A percentile compares a stretch with the other conserved stretches of the same genome.
Conservation (phyloP, 92 coral and sea anemone genomes). For the Phenganax stokvisi region DNA sequence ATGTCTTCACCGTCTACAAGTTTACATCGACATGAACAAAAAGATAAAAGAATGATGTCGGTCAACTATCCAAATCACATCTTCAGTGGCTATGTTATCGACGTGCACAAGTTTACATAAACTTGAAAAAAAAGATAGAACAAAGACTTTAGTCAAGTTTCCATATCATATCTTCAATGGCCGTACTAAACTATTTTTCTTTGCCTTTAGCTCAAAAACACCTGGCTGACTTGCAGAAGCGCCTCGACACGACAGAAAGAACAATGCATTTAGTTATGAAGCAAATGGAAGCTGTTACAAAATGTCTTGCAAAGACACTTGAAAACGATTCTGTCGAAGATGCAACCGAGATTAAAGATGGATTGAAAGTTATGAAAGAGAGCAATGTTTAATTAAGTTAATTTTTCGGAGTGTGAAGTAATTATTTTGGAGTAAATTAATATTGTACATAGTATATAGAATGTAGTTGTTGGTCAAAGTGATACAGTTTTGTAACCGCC, state of each 20-base stretch:
- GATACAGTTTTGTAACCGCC: too few species aligned
- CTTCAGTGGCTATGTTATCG: too few species aligned
- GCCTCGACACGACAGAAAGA: conserved; percentile 96
- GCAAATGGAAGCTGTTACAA: conserved; percentile 99
- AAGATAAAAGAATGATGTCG: too few species aligned
- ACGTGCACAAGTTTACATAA: too few species aligned
- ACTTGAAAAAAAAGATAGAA: too few species aligned
- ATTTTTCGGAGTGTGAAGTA: too few species aligned
- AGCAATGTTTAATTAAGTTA: conserved; percentile 64
- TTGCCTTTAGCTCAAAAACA: conserved; percentile 71
- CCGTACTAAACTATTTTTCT: neutral
- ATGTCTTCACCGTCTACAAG: too few species aligned
- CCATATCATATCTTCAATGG: neutral
- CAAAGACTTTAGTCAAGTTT: neutral
- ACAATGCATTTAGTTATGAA: conserved; percentile 99
- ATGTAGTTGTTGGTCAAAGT: too few species aligned
- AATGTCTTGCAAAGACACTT: conserved; percentile 89
- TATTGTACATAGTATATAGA: too few species aligned
- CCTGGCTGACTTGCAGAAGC: conserved; percentile 83
- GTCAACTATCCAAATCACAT: too few species aligned
- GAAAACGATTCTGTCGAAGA: conserved; percentile 93
- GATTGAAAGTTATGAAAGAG: conserved; percentile 83
- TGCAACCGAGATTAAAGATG: conserved; percentile 84
- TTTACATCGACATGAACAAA: too few species aligned
- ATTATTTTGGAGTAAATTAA: too few species aligned